Evolutionary conservation across 2,888 invertebrate genomes (phyloP).

Genomic region (Creontiades dilutus): DNA sequence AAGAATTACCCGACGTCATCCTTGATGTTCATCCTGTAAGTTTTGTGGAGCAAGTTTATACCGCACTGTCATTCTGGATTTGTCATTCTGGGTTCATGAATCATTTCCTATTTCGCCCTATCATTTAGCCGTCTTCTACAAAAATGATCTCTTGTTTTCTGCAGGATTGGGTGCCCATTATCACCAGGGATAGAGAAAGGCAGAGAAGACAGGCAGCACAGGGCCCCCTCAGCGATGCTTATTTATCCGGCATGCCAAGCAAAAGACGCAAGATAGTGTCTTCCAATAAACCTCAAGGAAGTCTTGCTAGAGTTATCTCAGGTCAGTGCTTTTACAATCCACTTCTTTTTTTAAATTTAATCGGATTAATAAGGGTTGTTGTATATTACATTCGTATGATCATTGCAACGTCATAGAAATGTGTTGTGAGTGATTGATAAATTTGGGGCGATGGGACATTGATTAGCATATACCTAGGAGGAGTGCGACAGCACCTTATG

Average conservation of each 20-base stretch:
- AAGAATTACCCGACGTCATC: slow-evolving; percentile 80
- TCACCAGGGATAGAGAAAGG: slow-evolving; percentile 87
- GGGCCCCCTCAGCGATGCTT: slow-evolving; percentile 91
- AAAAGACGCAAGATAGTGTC: slow-evolving; percentile 90
- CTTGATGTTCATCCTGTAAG: slow-evolving; percentile 78
- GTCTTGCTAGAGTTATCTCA: slow-evolving; percentile 76
- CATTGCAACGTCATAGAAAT: too few relatives aligned
- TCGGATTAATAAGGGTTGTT: too few relatives aligned
- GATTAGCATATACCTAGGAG: too few relatives aligned
- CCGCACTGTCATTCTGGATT: background rate
- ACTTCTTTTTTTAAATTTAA: too few relatives aligned
- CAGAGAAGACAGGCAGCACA: slow-evolving; percentile 83
- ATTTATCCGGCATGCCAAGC: slow-evolving; percentile 92
- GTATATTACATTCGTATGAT: too few relatives aligned
- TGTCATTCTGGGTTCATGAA: background rate
- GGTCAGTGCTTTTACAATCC: slow-evolving; percentile 72
- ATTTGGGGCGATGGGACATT: too few relatives aligned
- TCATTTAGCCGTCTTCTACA: background rate
- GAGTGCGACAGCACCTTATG: too few relatives aligned
- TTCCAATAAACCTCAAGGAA: slow-evolving; percentile 77
- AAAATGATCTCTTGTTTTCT: slow-evolving; percentile 9
- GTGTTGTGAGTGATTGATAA: too few relatives aligned
- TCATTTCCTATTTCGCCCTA: background rate
- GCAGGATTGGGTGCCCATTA: slow-evolving; percentile 91
- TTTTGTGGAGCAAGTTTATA: background rate